Percentiles rank a stretch among this genome's conserved stretches.
Conservation (phyloP, 2,797 vertebrate genomes). For the Discoglossus pictus region DNA sequence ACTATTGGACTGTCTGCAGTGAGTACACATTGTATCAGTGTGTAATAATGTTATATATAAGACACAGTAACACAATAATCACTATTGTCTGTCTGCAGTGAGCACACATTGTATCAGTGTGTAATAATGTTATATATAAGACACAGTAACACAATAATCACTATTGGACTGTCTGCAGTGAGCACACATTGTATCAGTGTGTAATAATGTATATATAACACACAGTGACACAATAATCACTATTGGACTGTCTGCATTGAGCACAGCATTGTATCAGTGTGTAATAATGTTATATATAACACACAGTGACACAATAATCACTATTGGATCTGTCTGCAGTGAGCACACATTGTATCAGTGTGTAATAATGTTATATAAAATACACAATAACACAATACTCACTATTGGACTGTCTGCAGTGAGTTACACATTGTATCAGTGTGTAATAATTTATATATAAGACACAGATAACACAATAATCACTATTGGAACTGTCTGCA, state of each 20-base stretch:
- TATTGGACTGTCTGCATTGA: constrained; percentile 24
- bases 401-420: constrained; percentile 24
- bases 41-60: too few relatives aligned
- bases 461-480: too few relatives aligned
- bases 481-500: constrained; percentile 25
- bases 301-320: too few relatives aligned
- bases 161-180: constrained; percentile 26
- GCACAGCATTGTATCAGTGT: neutral
- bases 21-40: neutral
- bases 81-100: constrained; percentile 26
- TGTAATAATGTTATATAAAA: too few relatives aligned
- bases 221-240: too few relatives aligned
- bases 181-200: neutral
- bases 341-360: neutral
- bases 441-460: too few relatives aligned
- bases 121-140: too few relatives aligned
- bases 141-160: too few relatives aligned
- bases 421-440: neutral
- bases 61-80: too few relatives aligned
- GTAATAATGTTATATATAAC: too few relatives aligned
- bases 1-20: constrained; percentile 26
- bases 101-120: neutral
- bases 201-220: too few relatives aligned
- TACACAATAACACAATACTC: too few relatives aligned
- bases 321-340: constrained; percentile 28